A percentile compares a stretch with the other conserved stretches of the same genome.
Conservation (phyloP, 2,113 vertebrate genomes). For the Hiodon alosoides region DNA sequence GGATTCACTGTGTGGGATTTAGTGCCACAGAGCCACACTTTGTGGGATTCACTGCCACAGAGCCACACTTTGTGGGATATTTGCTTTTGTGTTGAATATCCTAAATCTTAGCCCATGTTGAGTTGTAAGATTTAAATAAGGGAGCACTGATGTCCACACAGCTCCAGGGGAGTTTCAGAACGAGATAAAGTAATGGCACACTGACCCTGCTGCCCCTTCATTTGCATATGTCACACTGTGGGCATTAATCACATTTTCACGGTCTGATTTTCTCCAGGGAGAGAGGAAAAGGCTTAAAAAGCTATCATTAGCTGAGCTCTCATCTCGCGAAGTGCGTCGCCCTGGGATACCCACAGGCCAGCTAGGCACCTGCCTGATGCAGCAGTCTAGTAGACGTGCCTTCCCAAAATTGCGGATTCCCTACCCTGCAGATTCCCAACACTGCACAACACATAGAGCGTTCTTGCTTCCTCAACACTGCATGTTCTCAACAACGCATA, state of each 20-base stretch:
- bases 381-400: neutral
- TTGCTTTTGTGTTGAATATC: too few relatives aligned
- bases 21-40: too few relatives aligned
- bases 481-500: too few relatives aligned
- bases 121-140: too few relatives aligned
- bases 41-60: too few relatives aligned
- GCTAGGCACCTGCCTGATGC: neutral
- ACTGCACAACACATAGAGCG: too few relatives aligned
- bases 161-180: neutral
- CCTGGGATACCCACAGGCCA: neutral
- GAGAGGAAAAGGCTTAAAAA: neutral
- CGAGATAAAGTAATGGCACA: constrained; percentile 3
- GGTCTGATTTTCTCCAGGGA: neutral
- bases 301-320: neutral
- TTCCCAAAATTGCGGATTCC: too few relatives aligned
- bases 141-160: neutral
- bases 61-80: too few relatives aligned
- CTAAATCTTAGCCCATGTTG: too few relatives aligned
- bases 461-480: too few relatives aligned
- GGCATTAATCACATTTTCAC: constrained; percentile 7
- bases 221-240: constrained; percentile 8
- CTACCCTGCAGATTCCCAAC: too few relatives aligned
- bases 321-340: neutral
- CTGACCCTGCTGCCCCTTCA: constrained; percentile 3
- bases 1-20: too few relatives aligned